Evolutionary conservation across 2,113 vertebrate genomes (phyloP).

Genomic region (Euleptes europaea): DNA sequence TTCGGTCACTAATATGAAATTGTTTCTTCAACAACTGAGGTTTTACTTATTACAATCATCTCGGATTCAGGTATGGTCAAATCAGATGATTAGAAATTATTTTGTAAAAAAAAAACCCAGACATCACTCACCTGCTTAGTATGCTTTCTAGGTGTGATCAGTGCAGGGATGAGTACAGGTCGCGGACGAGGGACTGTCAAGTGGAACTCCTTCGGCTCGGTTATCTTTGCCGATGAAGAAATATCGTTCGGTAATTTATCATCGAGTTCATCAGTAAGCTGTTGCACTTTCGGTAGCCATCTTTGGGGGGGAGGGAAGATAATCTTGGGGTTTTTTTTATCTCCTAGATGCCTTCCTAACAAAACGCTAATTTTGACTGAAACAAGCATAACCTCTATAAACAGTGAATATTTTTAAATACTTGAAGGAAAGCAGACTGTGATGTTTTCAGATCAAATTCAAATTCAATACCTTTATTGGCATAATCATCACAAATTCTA

Average conservation of each 20-base stretch:
- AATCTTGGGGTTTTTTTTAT: constrained; percentile 24
- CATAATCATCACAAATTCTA: no score
- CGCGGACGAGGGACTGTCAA: constrained; percentile 81
- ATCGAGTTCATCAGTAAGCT: constrained; percentile 75
- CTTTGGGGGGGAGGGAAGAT: constrained; percentile 67
- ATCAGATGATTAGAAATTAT: not conserved
- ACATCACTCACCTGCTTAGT: constrained; percentile 77
- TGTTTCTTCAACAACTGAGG: not conserved
- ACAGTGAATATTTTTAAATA: no score
- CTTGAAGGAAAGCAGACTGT: no score
- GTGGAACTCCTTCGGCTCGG: constrained; percentile 82
- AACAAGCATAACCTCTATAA: no score
- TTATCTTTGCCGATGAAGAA: constrained; percentile 63
- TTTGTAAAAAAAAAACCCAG: constrained; percentile 12
- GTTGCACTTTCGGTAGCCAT: constrained; percentile 84
- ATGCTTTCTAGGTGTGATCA: constrained; percentile 74
- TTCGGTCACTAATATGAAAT: not conserved
- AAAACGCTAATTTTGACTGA: no score
- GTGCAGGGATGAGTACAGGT: constrained; percentile 72
- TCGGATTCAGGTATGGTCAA: not conserved
- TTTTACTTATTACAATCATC: not conserved
- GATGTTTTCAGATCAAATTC: no score
- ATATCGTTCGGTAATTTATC: constrained; percentile 38
- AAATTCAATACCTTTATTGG: no score
- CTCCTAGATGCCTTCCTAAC: not conserved